These are phyloP conservation scores for Strigamia maritima DNA, from an alignment of 2,888 invertebrate genomes.

Conservation along the genomic window DNA sequence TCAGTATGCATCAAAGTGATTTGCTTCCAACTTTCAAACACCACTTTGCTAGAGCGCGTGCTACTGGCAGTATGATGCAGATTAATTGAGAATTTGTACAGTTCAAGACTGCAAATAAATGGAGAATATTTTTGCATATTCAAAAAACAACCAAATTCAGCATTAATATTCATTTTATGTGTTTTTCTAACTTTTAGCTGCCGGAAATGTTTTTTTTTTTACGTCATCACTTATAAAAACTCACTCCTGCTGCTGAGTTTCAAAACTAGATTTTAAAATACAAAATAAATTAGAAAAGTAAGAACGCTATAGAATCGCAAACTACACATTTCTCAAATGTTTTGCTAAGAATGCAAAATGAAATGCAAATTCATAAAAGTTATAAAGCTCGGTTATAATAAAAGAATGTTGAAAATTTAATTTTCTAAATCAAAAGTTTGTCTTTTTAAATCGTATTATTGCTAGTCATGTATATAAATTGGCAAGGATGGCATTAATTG, in stretches of 20 bases:
- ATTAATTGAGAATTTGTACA: background rate
- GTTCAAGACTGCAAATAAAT: too few relatives aligned
- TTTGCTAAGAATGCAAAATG: conserved; percentile 4
- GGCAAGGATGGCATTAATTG: background rate
- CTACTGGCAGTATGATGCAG: background rate
- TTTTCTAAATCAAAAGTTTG: background rate
- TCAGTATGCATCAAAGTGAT: conserved; percentile 4
- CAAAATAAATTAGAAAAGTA: background rate
- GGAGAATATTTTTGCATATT: too few relatives aligned
- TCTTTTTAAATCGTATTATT: background rate
- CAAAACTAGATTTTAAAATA: background rate
- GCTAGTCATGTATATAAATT: background rate
- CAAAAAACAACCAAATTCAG: too few relatives aligned
- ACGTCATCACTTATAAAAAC: too few relatives aligned
- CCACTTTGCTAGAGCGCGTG: background rate
- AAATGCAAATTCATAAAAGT: background rate
- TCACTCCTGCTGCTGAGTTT: background rate
- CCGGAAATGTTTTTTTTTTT: too few relatives aligned
- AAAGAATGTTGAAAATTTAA: background rate
- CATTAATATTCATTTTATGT: too few relatives aligned
- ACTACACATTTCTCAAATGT: background rate
- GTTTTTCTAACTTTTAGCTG: too few relatives aligned
- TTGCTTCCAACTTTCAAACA: background rate
- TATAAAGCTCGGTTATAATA: background rate
- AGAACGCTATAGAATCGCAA: background rate